phyloP scores from a whole-genome alignment of 2,797 vertebrate genomes.

The Microchirus variegatus region DNA sequence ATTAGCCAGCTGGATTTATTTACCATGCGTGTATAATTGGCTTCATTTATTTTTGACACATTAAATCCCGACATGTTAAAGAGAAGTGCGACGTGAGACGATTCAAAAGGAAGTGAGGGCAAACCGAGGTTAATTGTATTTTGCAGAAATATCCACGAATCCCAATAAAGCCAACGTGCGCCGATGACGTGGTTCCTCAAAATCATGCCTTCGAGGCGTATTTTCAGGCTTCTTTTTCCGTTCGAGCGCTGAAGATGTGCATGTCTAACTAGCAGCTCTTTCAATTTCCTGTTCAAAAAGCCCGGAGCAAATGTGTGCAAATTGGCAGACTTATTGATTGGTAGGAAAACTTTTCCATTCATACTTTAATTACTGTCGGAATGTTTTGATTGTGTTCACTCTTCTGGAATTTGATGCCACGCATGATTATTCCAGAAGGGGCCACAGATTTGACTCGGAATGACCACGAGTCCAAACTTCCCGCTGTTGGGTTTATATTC shows the following conservation, averaged over 20 bases:
- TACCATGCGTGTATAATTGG: constrained; percentile 1
- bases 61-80: constrained; percentile 1
- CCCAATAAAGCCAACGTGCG: constrained; percentile 6
- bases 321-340: constrained; percentile 62
- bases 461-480: constrained; percentile 4
- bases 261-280: constrained; percentile 54
- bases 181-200: constrained; percentile 20
- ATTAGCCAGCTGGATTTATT: constrained; percentile 7
- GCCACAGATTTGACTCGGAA: constrained; percentile 9
- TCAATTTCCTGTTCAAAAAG: constrained; percentile 33
- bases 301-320: constrained; percentile 31
- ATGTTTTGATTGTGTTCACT: constrained; percentile 1
- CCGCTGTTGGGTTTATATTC: constrained; percentile 21
- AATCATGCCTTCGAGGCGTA: constrained; percentile 35
- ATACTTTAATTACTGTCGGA: constrained; percentile 38
- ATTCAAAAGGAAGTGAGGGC: constrained; percentile 29
- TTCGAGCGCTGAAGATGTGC: constrained; percentile 29
- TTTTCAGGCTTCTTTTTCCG: constrained; percentile 56
- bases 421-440: constrained; percentile 22
- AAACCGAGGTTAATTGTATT: constrained; percentile 24
- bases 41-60: neutral
- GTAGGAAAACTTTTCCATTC: constrained; percentile 38
- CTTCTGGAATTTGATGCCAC: constrained; percentile 32
- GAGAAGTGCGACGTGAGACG: constrained; percentile 17
- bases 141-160: constrained; percentile 28